phyloP scores from a whole-genome alignment of 2,113 vertebrate genomes.

The Ibidorhyncha struthersii region DNA sequence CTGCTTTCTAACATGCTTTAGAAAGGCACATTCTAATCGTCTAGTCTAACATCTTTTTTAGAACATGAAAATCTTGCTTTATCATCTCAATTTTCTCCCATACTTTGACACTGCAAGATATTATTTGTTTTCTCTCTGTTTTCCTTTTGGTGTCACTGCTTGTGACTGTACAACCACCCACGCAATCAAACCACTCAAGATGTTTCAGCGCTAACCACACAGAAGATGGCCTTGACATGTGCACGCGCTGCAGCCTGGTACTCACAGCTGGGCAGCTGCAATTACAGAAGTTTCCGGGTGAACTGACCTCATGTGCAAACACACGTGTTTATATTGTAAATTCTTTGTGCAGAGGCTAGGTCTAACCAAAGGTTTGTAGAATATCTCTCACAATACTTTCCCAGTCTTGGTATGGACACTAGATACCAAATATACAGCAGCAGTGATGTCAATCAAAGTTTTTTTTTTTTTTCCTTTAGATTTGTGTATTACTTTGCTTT shows the following conservation, averaged over 20 bases:
- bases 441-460: rapidly evolving
- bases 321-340: conserved; percentile 27
- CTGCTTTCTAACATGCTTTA: not conserved
- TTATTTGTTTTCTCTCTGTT: not conserved
- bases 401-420: not conserved
- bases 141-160: not conserved
- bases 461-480: not conserved
- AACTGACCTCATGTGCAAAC: conserved; percentile 48
- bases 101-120: not conserved
- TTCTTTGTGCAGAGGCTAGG: not conserved
- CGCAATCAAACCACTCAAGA: not conserved
- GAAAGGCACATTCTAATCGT: not conserved
- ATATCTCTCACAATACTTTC: not conserved
- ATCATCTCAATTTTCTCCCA: not conserved
- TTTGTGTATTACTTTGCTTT: not conserved
- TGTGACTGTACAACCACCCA: not conserved
- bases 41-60: not conserved
- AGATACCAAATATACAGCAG: not conserved
- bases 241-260: not conserved
- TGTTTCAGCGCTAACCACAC: not conserved
- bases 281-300: not conserved
- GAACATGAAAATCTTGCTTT: not conserved
- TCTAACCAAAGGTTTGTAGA: not conserved
- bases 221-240: not conserved
- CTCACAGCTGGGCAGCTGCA: conserved; percentile 22